A percentile compares a stretch with the other conserved stretches of the same genome.
Conservation (phyloP, 2,797 vertebrate species). For the Phalloptychus januarius region DNA sequence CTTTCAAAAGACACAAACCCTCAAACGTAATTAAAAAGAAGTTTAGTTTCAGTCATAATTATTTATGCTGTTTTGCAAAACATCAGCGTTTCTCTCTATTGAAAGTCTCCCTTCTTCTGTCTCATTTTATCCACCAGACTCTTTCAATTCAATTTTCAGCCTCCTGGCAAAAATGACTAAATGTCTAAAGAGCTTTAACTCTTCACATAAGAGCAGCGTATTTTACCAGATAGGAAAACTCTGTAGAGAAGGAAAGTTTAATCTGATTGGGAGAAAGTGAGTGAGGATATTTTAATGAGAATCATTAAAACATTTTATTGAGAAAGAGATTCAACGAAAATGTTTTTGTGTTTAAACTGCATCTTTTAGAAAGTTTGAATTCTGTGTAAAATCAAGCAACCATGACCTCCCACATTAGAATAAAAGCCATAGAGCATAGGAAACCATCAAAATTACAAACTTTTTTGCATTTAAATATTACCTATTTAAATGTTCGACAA, state of each 20-base stretch:
- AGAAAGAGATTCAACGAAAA: background rate
- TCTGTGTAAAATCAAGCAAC: background rate
- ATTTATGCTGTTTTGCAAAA: conserved; percentile 1
- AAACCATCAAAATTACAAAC: background rate
- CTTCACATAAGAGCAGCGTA: background rate
- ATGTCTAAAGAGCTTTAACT: background rate
- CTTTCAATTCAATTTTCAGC: background rate
- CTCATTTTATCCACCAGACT: background rate
- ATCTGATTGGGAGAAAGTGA: background rate
- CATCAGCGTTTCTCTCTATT: background rate
- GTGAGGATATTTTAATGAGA: background rate
- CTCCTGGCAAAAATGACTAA: background rate
- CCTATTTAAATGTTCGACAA: background rate
- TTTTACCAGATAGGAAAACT: background rate
- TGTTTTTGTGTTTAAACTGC: background rate
- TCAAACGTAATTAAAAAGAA: background rate
- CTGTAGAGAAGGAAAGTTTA: background rate
- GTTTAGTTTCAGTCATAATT: background rate
- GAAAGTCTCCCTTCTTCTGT: background rate
- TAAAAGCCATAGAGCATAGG: background rate
- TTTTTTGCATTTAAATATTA: background rate
- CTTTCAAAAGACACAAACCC: background rate
- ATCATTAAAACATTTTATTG: background rate
- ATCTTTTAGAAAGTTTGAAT: background rate
- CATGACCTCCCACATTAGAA: background rate